Base-by-base conservation (phyloP, 2,113 vertebrate genomes). In the Calidris pygmaea region DNA sequence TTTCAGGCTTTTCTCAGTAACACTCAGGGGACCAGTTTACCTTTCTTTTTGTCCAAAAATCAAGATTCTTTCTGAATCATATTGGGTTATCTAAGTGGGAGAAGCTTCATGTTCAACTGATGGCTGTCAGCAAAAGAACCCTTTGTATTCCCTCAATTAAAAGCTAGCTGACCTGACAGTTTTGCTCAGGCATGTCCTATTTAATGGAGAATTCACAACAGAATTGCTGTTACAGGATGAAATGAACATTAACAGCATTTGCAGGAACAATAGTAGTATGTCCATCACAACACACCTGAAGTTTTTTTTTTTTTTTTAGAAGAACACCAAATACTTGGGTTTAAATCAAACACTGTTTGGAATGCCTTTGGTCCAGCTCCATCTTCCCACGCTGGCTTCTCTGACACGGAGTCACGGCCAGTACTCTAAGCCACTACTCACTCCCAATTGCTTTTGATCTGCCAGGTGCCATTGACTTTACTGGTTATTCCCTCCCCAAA, bases 391-490 rank as follows among this genome's bases (percentile, higher is more conserved):
- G 0, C 52, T 73, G 27, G 48, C 48, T 85, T 39, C 52, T 85
- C 66, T 21, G 13, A 79, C 18, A 47, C 0, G 0, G 23, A 52
- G 21, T 37, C 35, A 35, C 1, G 0, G 34, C 34, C 34, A 18
- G 12, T 43, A 60, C 34, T 66, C 22, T 17, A 56, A 73, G 24
- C 37, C 58, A 16, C 32, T 78, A 67, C 20, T 94, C 1, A 0
- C 15, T 47, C n/a, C 65, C 45, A 50, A 29, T 41, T 81, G 19
- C 12, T 75, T 23, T 65, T 68, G 3, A 73, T 66, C 23, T 65
- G 23, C 35, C 52, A 39, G 29, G 15, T 75, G 39, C 21, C 30
- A 79, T 75, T 6, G 5, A 39, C 53, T 71, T 27, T 24, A 17
- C 34, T 66, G 18, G 8, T 48, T 94, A 43, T 82, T 85, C 24